Conservation (phyloP, 2,113 vertebrate species). For the Osmerus eperlanus region DNA sequence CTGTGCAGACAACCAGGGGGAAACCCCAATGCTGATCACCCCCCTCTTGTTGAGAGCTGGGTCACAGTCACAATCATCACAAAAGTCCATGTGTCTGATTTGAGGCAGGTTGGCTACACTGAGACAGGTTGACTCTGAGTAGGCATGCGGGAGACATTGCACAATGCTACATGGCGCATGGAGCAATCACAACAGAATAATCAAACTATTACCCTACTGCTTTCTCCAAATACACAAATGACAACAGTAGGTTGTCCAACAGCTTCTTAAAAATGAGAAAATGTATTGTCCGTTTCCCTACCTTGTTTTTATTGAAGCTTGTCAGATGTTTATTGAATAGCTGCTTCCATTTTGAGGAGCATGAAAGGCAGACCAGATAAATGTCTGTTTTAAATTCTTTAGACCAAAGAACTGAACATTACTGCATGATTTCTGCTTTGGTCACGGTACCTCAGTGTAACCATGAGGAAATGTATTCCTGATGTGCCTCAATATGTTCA, state of each 20-base stretch:
- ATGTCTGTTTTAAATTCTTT: constrained; percentile 33
- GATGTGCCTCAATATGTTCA: neutral
- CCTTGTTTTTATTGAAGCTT: constrained; percentile 1
- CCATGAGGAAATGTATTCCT: neutral
- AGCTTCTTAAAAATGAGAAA: neutral
- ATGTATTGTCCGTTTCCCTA: neutral
- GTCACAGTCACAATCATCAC: neutral
- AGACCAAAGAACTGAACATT: constrained; percentile 17
- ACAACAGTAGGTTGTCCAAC: no score
- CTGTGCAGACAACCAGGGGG: constrained; percentile 16
- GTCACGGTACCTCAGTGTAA: neutral
- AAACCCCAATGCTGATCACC: constrained; percentile 1
- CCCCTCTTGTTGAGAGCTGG: neutral
- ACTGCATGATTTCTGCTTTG: constrained; percentile 11
- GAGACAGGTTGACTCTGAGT: neutral
- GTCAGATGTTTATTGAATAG: constrained; percentile 9
- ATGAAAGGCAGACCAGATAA: constrained; percentile 24
- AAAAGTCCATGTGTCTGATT: neutral
- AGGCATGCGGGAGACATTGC: neutral
- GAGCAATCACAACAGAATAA: no score
- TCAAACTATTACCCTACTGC: no score
- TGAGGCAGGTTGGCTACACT: neutral
- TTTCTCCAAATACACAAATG: no score
- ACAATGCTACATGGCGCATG: neutral
- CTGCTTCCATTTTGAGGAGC: constrained; percentile 9